Base-by-base conservation (phyloP, 2,888 invertebrate species). In the Elegia similella region DNA sequence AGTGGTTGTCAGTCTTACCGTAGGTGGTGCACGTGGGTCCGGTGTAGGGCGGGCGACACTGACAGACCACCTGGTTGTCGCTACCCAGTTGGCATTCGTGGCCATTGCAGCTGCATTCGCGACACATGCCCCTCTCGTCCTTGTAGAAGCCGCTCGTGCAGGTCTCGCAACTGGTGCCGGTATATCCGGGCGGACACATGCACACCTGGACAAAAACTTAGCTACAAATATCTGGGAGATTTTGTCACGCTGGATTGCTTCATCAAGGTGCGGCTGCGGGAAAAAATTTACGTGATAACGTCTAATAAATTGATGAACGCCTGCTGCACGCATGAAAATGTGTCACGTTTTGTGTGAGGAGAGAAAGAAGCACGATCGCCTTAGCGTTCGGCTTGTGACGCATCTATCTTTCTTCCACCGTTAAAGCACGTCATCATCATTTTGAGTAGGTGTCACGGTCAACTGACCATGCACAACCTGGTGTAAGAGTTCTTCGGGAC, bases 161-260 rank as follows among this genome's bases (percentile, higher is more conserved):
- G 6, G 77, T 85, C 83, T 98, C 97, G 75, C 98, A 98, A 55
- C 97, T 97, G 0, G 95, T 94, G 56, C 98, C 98, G 8, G 88
- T 87, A 73, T 97, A 97, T 0, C 97, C 98, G 0, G 84, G 73
- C 0, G 97, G 97, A 75, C 98, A 98, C 54, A 93, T 88, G 79
- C 98, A 99, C 47, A 93, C 66, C 92, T 90, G 62, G 0, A 67
- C 56, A 57, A 6, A 44, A 30, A 47, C n/a, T 7, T 2, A 8
- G 34, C 34, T 10, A 52, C 23, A 59, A 46, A 15, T 42, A 43
- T 46, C 59, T 59, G 34, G n/a, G 32, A 10, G 7, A 10, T 43
- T 10, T 13, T 42, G 47, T 15, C 30, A 46, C 32, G 1, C 7
- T 32, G 7, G 1, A 32, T 32, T 3, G 6, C 32, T 6, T 1